phyloP scores from a whole-genome alignment of 2,888 invertebrate species.

The Ditylenchus weischeri region DNA sequence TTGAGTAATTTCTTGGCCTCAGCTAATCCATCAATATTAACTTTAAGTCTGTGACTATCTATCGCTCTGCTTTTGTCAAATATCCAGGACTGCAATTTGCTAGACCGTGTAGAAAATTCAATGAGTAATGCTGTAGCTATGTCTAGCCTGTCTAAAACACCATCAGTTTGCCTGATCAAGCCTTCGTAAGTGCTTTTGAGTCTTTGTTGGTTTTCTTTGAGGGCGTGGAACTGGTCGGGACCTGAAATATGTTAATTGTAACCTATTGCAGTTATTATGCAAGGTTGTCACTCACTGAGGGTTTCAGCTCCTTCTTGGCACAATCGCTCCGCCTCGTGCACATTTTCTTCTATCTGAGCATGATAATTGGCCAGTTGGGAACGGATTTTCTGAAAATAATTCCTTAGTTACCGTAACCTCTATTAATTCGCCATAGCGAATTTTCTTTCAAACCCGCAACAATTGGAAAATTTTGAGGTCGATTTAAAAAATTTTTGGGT shows the following conservation, averaged over 20 bases:
- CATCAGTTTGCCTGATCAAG: slow-evolving; percentile 38
- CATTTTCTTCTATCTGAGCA: slow-evolving; percentile 25
- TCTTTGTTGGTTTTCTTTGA: slow-evolving; percentile 40
- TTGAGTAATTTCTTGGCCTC: slow-evolving; percentile 23
- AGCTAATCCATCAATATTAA: background rate
- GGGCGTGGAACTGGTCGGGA: background rate
- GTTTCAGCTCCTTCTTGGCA: slow-evolving; percentile 84
- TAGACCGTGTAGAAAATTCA: slow-evolving; percentile 46
- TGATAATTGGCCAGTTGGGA: slow-evolving; percentile 27
- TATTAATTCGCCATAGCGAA: too few species aligned
- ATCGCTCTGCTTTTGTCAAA: slow-evolving; percentile 30
- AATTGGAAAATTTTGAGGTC: too few species aligned
- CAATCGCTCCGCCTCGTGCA: slow-evolving; percentile 68
- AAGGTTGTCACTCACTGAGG: slow-evolving; percentile 77
- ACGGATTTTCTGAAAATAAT: slow-evolving; percentile 20
- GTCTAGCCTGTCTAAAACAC: slow-evolving; percentile 38
- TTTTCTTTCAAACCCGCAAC: too few species aligned
- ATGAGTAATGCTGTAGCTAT: slow-evolving; percentile 46
- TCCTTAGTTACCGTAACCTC: background rate
- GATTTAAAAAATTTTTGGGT: too few species aligned
- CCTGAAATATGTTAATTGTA: background rate
- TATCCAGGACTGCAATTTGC: slow-evolving; percentile 52
- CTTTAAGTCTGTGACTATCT: slow-evolving; percentile 32
- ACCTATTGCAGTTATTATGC: background rate
- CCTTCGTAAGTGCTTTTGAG: slow-evolving; percentile 46